Percentiles rank a stretch among this genome's conserved stretches.
phyloP scores from a whole-genome alignment of 2,888 invertebrate species.

The Pachydiplax longipennis region DNA sequence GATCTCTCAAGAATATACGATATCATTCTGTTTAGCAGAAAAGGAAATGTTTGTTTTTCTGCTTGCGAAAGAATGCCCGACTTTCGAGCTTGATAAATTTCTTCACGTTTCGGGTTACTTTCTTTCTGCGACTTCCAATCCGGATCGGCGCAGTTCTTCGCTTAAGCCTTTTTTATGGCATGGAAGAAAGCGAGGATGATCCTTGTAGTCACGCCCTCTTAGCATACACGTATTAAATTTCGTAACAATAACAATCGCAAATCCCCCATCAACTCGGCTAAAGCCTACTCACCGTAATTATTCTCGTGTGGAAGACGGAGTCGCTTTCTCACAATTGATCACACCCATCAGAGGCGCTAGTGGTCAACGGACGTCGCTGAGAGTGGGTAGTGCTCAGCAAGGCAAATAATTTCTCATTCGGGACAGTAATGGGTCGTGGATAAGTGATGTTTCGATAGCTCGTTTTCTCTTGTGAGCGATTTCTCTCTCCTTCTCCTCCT shows the following conservation, averaged over 20 bases:
- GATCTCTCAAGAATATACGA: too few relatives aligned
- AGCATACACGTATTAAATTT: too few relatives aligned
- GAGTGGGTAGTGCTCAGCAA: not conserved
- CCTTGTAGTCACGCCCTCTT: too few relatives aligned
- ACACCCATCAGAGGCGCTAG: not conserved
- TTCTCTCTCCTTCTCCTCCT: not conserved
- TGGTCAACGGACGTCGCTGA: not conserved
- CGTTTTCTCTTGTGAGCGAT: not conserved
- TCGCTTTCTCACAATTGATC: not conserved
- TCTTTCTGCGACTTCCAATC: too few relatives aligned
- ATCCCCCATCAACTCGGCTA: not conserved
- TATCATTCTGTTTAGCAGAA: too few relatives aligned
- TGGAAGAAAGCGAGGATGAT: too few relatives aligned
- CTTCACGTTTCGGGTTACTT: too few relatives aligned
- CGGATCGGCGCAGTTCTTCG: too few relatives aligned
- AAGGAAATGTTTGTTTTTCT: too few relatives aligned
- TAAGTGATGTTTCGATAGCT: slow-evolving; percentile 14
- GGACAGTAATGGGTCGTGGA: not conserved
- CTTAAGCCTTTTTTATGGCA: too few relatives aligned
- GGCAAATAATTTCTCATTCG: not conserved
- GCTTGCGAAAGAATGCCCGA: too few relatives aligned
- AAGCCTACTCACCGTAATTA: not conserved
- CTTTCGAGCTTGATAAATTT: too few relatives aligned
- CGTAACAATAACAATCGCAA: not conserved
- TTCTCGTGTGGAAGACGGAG: not conserved